Evolutionary conservation across 2,797 vertebrate species (phyloP), one percentile per base, ranked within the genome.

Genomic region (Sebastes reedi): DNA sequence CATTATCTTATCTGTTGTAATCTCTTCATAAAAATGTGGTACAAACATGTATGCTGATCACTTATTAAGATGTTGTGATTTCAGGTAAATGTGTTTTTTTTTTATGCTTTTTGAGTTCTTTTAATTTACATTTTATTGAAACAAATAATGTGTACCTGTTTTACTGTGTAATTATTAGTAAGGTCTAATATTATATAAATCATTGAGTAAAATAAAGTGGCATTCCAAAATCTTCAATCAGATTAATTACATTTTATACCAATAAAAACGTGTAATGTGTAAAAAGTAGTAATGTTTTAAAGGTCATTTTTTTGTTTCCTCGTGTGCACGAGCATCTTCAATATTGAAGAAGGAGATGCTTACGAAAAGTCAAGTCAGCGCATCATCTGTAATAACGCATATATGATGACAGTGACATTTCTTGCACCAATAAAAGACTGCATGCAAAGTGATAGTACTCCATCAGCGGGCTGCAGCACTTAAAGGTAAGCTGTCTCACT

Each of bases 241-340:
- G 42, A 56, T 9, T 39, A 75, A 75, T 34, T 24, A 6, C 8
- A 46, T 70, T 87, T 90, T 79, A 67, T 86, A 82, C 46, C n/a
- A 87, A 86, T 86, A 86, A 86, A 73, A 74, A 64, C 13, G 8
- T 81, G 67, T 70, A 50, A 69, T 50, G 58, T 69, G n/a, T 50
- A 25, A 50, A 32, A 30, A 29, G 4, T 12, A 12, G 2, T 2
- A 14, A 22, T 27, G 9, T 55, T 68, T 62, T 16, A 3, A 16
- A 67, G 6, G 32, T 55, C 4, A 4, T 20, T 61, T 29, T 50
- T 36, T 65, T 14, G 7, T 68, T 27, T 66, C 3, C 1, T 64
- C 12, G 1, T 24, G 2, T 62, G 36, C 18, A 46, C 4, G 8
- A 34, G 6, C 25, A 60, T 67, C 42, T 67, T 54, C 8, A 55